A percentile compares a stretch with the other conserved stretches of the same genome.
Evolutionary conservation across 2,888 invertebrate species (phyloP).

Genomic region (Cosmorhoe ocellata): DNA sequence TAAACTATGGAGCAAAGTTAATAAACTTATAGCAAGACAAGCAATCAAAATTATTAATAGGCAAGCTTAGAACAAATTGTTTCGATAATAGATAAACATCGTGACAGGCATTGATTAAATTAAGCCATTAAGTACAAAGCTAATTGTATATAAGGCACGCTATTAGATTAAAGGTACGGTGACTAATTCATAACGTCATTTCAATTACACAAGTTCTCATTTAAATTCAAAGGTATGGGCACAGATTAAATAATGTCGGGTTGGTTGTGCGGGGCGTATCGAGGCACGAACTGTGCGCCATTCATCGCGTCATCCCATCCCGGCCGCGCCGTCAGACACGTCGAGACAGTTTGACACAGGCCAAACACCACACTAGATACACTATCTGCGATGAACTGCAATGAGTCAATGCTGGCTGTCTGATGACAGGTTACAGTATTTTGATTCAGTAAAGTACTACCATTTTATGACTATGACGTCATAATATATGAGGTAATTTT

Average conservation of each 20-base stretch:
- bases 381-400: constrained; percentile 1
- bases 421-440: not conserved
- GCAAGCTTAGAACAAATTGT: constrained; percentile 19
- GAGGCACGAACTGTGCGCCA: constrained; percentile 65
- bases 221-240: constrained; percentile 70
- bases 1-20: constrained; percentile 11
- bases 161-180: constrained; percentile 33
- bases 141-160: constrained; percentile 30
- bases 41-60: constrained; percentile 24
- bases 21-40: constrained; percentile 18
- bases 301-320: constrained; percentile 63
- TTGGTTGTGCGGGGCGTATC: constrained; percentile 67
- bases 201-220: constrained; percentile 71
- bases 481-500: not conserved
- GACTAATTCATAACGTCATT: constrained; percentile 60
- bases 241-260: no score
- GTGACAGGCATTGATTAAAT: constrained; percentile 30
- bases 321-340: constrained; percentile 24
- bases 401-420: not conserved
- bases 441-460: no score
- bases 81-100: constrained; percentile 24
- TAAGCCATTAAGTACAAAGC: constrained; percentile 33
- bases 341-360: constrained; percentile 12
- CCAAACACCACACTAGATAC: not conserved
- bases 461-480: no score